These are phyloP conservation scores for Scrobipalpa atriplicella DNA, from an alignment of 2,888 invertebrate species.

Conservation along the genomic window DNA sequence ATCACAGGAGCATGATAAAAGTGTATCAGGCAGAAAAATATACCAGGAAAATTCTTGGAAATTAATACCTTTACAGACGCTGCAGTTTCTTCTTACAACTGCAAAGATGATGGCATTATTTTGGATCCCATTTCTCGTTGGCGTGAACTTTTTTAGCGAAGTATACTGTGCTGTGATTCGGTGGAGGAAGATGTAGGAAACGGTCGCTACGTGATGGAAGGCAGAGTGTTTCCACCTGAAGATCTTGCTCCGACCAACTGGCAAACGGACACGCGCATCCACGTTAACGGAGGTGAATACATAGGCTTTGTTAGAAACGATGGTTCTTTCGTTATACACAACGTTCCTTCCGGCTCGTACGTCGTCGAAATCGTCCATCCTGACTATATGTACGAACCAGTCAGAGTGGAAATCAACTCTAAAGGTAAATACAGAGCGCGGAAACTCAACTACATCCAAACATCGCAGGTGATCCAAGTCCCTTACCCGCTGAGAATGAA, in stretches of 20 bases:
- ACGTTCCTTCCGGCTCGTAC: slow-evolving; percentile 96
- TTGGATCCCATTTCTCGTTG: not conserved
- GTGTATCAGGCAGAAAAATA: too few relatives aligned
- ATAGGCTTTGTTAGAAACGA: slow-evolving; percentile 95
- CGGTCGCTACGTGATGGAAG: slow-evolving; percentile 89
- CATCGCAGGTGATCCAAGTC: slow-evolving; percentile 93
- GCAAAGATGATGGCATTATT: slow-evolving; percentile 11
- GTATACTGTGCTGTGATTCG: slow-evolving; percentile 46
- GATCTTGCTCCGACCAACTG: slow-evolving; percentile 84
- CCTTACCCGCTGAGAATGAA: slow-evolving; percentile 96
- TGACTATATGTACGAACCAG: slow-evolving; percentile 95
- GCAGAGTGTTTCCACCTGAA: slow-evolving; percentile 90
- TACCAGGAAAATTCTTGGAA: not conserved
- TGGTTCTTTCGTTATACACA: slow-evolving; percentile 94
- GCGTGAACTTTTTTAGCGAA: slow-evolving; percentile 8
- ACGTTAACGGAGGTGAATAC: slow-evolving; percentile 95
- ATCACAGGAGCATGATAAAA: not conserved
- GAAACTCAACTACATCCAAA: slow-evolving; percentile 96
- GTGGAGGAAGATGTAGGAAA: slow-evolving; percentile 68
- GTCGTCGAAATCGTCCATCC: slow-evolving; percentile 96
- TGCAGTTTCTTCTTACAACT: not conserved
- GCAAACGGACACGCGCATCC: slow-evolving; percentile 89
- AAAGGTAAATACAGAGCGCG: slow-evolving; percentile 98
- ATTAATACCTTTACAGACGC: not conserved
- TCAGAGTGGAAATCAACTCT: slow-evolving; percentile 97